Evolutionary conservation across 2,797 vertebrate species (phyloP).

Genomic region (Hemitrygon akajei): DNA sequence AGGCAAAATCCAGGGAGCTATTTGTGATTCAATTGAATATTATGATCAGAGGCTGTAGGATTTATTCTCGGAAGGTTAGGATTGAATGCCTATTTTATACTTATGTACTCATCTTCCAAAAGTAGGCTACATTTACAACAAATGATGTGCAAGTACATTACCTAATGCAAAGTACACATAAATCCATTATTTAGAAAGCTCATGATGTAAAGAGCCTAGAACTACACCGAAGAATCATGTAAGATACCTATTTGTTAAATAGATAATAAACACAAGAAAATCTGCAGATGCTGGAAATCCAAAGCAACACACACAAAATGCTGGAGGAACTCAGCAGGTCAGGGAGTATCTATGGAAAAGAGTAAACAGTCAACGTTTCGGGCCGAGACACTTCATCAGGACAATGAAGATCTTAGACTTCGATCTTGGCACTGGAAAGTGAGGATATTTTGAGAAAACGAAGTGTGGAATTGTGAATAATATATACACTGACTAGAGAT

Average conservation of each 20-base stretch:
- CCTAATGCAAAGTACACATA: neutral
- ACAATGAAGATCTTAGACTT: neutral
- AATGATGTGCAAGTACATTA: neutral
- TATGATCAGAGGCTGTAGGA: neutral
- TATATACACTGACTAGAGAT: neutral
- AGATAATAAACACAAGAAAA: neutral
- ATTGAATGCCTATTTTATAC: no score
- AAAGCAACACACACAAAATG: no score
- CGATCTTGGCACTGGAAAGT: neutral
- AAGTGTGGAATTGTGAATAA: neutral
- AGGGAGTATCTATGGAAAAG: no score
- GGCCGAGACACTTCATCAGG: no score
- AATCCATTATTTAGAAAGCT: neutral
- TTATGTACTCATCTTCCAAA: neutral
- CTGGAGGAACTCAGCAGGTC: no score
- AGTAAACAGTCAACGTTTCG: no score
- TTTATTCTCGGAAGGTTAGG: neutral
- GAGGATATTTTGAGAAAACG: neutral
- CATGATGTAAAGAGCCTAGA: neutral
- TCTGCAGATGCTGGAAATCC: no score
- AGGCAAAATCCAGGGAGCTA: neutral
- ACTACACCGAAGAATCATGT: neutral
- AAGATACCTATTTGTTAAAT: neutral
- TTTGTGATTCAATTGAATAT: neutral
- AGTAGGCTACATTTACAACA: neutral